Evolutionary conservation across 2,113 vertebrate genomes (phyloP).

Genomic region (Haemorhous mexicanus): DNA sequence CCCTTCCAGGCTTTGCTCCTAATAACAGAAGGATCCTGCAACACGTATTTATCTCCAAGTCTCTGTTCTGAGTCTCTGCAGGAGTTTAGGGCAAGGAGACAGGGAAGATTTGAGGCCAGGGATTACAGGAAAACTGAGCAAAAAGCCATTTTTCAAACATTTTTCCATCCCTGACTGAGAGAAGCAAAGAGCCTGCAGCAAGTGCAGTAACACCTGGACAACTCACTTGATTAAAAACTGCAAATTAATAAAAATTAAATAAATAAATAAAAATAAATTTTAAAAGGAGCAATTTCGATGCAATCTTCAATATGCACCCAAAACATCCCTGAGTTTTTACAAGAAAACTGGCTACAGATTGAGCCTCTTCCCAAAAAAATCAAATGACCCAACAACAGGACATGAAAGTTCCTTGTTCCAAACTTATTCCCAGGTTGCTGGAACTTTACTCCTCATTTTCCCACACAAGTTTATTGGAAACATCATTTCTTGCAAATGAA

Average conservation of each 20-base stretch:
- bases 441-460: slow-evolving; percentile 19
- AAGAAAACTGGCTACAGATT: background rate
- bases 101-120: background rate
- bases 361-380: background rate
- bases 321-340: background rate
- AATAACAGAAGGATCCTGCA: background rate
- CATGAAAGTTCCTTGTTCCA: background rate
- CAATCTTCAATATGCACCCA: background rate
- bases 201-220: background rate
- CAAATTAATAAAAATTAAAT: background rate
- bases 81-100: background rate
- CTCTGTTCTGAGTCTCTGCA: background rate
- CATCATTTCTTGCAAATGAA: slow-evolving; percentile 7
- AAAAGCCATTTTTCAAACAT: background rate
- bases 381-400: background rate
- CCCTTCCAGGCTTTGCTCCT: background rate
- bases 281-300: background rate
- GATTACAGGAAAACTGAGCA: background rate
- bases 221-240: background rate
- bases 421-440: background rate
- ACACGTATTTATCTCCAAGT: background rate
- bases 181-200: background rate
- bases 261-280: background rate
- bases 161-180: background rate
- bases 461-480: background rate